phyloP scores from a whole-genome alignment of 1,140 invertebrate genomes.

The Scaptomyza graminum region DNA sequence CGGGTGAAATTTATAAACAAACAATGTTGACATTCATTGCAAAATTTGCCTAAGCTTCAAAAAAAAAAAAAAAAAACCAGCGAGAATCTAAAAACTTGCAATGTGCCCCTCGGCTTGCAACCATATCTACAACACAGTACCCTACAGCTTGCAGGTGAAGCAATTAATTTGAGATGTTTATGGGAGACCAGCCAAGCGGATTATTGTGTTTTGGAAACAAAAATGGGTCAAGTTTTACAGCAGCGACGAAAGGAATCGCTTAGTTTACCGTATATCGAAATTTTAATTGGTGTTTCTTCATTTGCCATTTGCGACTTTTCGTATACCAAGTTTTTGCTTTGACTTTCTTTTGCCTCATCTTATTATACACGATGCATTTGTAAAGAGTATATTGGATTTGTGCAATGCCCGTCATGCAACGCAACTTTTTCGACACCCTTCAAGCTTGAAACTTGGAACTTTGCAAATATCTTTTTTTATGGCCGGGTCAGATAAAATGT shows the following conservation, averaged over 20 bases:
- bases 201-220: conserved; percentile 51
- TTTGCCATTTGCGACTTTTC: conserved; percentile 4
- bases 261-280: conserved; percentile 20
- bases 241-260: conserved; percentile 1
- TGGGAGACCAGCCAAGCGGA: conserved; percentile 35
- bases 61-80: conserved; percentile 4
- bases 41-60: conserved; percentile 30
- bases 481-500: no score
- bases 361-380: no score
- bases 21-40: conserved; percentile 49
- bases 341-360: not conserved
- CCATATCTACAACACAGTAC: no score
- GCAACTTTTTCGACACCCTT: not conserved
- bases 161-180: conserved; percentile 54
- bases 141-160: conserved; percentile 14
- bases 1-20: conserved; percentile 25
- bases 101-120: not conserved
- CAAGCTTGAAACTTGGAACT: no score
- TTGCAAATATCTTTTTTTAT: no score
- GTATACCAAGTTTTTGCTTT: conserved; percentile 4
- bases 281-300: conserved; percentile 34
- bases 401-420: no score
- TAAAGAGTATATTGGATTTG: no score
- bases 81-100: conserved; percentile 5
- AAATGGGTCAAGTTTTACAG: conserved; percentile 30